Evolutionary conservation across 2,113 vertebrate genomes (phyloP), one percentile per base, ranked within the genome.

Genomic region (Colius striatus): DNA sequence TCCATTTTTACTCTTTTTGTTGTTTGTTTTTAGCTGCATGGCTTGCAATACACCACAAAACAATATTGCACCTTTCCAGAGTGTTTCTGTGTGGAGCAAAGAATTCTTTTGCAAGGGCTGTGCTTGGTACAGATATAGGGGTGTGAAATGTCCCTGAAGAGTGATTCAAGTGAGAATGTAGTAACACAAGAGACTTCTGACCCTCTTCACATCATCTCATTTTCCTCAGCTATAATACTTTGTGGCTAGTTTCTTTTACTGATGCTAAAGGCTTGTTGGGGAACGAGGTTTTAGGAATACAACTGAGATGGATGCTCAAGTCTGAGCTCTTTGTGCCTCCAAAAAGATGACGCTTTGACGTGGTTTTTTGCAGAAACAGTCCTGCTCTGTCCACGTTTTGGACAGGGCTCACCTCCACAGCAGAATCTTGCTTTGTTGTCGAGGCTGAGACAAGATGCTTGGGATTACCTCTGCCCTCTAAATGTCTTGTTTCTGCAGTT

Each of bases 341-440:
- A 12, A 32, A 48, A 60, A 25, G 23, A 14, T 5, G 12, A 29
- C 29, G 4, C 8, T 55, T 25, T 73, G 54, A 34, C 45, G 13
- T 1, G 27, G 10, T 9, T 9, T 41, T 27, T 57, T 58, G 16
- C 27, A 15, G 78, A 36, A 67, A 43, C 7, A 10, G 21, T 34
- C 57, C 25, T 50, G 8, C 96, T 89, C 29, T 34, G 43, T 2
- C 93, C 74, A 16, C 74, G 47, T 81, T 95, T 96, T 97, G 97
- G 95, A 81, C 87, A 96, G 95, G 92, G 75, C 61, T 92, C 89
- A 96, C 87, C 97, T 95, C 97, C 87, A 34, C 89, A 91, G 74
- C 68, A 43, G 83, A 90, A 84, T 51, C 43, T 32, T 13, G 9
- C 71, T 34, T 34, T 5, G 0, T 16, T 67, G 21, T 67, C 60